phyloP scores from a whole-genome alignment of 2,888 invertebrate species.

The Psylliodes chrysocephalus region DNA sequence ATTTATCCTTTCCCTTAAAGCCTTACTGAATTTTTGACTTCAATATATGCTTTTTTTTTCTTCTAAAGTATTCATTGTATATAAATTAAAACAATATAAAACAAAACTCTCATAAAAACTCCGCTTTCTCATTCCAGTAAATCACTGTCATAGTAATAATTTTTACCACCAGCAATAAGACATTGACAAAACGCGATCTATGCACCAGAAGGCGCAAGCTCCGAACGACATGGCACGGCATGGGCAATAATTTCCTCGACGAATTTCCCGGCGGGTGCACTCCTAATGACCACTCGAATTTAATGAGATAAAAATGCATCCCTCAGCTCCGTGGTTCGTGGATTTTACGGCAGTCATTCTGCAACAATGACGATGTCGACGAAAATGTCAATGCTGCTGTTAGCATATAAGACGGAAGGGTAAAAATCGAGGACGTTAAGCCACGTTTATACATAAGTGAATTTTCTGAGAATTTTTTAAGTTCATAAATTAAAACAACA shows the following conservation, averaged over 20 bases:
- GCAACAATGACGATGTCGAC: conserved; percentile 22
- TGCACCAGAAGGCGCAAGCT: neutral
- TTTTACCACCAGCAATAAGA: neutral
- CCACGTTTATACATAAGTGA: neutral
- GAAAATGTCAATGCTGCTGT: conserved; percentile 22
- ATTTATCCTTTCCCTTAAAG: too few relatives aligned
- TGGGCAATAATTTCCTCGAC: conserved; percentile 15
- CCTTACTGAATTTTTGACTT: too few relatives aligned
- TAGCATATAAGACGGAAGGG: neutral
- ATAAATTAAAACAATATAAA: too few relatives aligned
- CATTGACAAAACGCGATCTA: neutral
- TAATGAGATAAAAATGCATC: conserved; percentile 39
- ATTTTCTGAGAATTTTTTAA: too few relatives aligned
- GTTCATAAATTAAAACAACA: too few relatives aligned
- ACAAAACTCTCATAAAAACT: too few relatives aligned
- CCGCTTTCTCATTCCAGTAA: too few relatives aligned
- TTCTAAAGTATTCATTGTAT: too few relatives aligned
- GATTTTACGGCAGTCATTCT: conserved; percentile 28
- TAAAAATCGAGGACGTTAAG: neutral
- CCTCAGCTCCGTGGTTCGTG: conserved; percentile 24
- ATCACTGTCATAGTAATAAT: too few relatives aligned
- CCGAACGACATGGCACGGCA: neutral
- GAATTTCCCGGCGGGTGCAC: conserved; percentile 25
- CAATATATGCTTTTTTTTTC: too few relatives aligned
- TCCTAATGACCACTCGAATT: conserved; percentile 30